These are phyloP conservation scores for Phoxinus dragarum DNA, from an alignment of 2,797 vertebrate genomes.

Conservation along the genomic window DNA sequence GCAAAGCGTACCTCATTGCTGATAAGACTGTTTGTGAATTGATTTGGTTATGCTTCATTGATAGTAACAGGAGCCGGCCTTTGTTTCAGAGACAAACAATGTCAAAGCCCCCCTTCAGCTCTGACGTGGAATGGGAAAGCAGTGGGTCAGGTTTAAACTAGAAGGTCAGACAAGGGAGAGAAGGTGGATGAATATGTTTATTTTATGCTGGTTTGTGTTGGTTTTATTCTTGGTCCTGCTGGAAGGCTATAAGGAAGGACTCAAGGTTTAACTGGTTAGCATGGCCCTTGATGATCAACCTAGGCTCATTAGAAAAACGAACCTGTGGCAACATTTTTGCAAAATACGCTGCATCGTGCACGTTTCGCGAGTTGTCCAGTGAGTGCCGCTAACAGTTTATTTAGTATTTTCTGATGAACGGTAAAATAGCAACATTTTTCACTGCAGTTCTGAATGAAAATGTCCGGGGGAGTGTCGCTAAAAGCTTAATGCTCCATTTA, in stretches of 20 bases:
- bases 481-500: too few relatives aligned
- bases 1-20: constrained; percentile 65
- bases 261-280: background rate
- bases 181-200: too few relatives aligned
- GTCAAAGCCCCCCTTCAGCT: constrained; percentile 2
- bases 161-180: constrained; percentile 11
- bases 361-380: too few relatives aligned
- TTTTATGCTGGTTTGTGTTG: background rate
- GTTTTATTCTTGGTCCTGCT: background rate
- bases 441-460: too few relatives aligned
- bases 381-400: too few relatives aligned
- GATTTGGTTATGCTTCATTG: constrained; percentile 80
- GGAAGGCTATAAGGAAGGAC: too few relatives aligned
- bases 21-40: constrained; percentile 82
- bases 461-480: too few relatives aligned
- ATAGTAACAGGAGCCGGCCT: constrained; percentile 77
- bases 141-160: constrained; percentile 2
- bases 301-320: background rate
- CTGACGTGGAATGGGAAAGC: constrained; percentile 6
- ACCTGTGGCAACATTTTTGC: too few relatives aligned
- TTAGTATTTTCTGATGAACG: background rate
- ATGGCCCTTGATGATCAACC: background rate
- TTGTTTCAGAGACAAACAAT: constrained; percentile 74
- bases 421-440: too few relatives aligned
- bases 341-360: too few relatives aligned